phyloP scores from a whole-genome alignment of 2,113 vertebrate species.

The Azemiops feae region DNA sequence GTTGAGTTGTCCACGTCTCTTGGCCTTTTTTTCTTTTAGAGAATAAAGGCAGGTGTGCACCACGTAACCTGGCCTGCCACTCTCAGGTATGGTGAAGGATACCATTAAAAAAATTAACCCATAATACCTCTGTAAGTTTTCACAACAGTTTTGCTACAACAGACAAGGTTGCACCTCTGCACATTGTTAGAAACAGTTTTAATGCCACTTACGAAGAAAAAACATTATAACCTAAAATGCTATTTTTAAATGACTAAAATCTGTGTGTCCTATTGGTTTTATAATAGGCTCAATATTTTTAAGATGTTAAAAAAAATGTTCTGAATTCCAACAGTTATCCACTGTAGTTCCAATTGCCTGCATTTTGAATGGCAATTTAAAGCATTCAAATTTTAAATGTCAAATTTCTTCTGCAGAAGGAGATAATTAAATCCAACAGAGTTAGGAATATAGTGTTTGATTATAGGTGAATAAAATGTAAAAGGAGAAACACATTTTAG shows the following conservation, averaged over 20 bases:
- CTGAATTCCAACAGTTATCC: not conserved
- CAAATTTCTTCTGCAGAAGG: constrained; percentile 17
- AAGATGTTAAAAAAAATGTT: not conserved
- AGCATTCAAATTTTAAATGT: not conserved
- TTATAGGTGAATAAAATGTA: not conserved
- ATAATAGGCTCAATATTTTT: not conserved
- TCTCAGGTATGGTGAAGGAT: not conserved
- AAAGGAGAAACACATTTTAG: constrained; percentile 11
- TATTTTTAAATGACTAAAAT: not conserved
- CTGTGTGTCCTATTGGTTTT: not conserved
- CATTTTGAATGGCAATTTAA: constrained; percentile 24
- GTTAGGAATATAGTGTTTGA: not conserved
- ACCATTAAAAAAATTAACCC: not conserved
- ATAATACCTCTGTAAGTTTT: not conserved
- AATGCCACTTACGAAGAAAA: not conserved
- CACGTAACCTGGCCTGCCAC: not conserved
- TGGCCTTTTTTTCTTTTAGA: not conserved
- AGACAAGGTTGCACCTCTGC: no score
- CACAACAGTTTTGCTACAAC: not conserved
- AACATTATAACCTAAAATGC: not conserved
- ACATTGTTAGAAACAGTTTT: not conserved
- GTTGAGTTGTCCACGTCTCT: not conserved
- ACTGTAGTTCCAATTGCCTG: not conserved
- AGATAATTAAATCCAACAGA: constrained; percentile 1
- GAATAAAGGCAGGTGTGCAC: not conserved